A percentile compares a stretch with the other conserved stretches of the same genome.
Conservation (phyloP, 2,888 invertebrate species). For the Hemithea aestivaria region DNA sequence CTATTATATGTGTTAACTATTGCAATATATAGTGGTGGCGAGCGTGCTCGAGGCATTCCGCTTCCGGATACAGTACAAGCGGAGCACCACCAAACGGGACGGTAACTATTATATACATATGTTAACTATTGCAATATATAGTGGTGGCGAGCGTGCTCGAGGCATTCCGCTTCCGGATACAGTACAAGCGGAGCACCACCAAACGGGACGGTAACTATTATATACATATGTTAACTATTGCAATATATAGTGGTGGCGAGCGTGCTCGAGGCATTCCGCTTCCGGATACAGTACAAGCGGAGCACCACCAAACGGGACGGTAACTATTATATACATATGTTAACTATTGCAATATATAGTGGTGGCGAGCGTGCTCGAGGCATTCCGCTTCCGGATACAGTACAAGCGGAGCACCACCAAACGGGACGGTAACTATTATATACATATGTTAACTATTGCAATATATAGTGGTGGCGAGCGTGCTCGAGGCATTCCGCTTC, state of each 20-base stretch:
- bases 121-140: too few species aligned
- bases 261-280: slow-evolving; percentile 91
- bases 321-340: slow-evolving; percentile 37
- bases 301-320: slow-evolving; percentile 88
- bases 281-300: slow-evolving; percentile 91
- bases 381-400: slow-evolving; percentile 92
- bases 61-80: slow-evolving; percentile 91
- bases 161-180: slow-evolving; percentile 92
- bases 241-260: too few species aligned
- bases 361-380: slow-evolving; percentile 91
- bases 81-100: slow-evolving; percentile 87
- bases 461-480: too few species aligned
- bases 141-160: slow-evolving; percentile 92
- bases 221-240: too few species aligned
- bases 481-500: slow-evolving; percentile 92
- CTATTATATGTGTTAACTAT: background rate
- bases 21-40: too few species aligned
- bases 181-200: slow-evolving; percentile 89
- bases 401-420: slow-evolving; percentile 89
- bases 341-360: too few species aligned
- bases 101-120: slow-evolving; percentile 63
- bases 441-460: too few species aligned
- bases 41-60: slow-evolving; percentile 93
- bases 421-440: slow-evolving; percentile 79
- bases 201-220: slow-evolving; percentile 82